Conservation (phyloP, 2,113 vertebrate genomes). For the Pipa parva region DNA sequence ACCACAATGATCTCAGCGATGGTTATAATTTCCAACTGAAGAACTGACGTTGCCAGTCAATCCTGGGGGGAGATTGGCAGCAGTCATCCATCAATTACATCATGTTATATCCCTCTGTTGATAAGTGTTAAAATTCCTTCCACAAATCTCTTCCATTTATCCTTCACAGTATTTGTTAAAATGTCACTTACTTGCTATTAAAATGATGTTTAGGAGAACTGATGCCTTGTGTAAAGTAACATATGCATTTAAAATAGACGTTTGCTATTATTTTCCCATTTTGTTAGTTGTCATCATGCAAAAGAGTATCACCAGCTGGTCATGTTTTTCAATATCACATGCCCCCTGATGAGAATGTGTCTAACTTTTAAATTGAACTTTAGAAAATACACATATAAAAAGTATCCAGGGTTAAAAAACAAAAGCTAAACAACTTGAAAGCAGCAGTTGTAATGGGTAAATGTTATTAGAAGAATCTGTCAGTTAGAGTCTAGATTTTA, state of each 20-base stretch:
- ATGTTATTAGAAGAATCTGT: slow-evolving; percentile 32
- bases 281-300: slow-evolving; percentile 19
- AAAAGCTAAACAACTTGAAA: slow-evolving; percentile 34
- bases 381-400: slow-evolving; percentile 17
- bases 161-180: no score
- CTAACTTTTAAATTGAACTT: slow-evolving; percentile 22
- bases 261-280: slow-evolving; percentile 11
- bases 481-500: slow-evolving; percentile 32
- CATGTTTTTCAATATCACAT: slow-evolving; percentile 28
- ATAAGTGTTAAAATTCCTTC: no score
- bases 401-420: slow-evolving; percentile 27
- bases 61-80: no score
- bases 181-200: neutral
- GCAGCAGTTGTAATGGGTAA: slow-evolving; percentile 25
- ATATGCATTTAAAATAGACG: slow-evolving; percentile 12
- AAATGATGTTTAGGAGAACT: slow-evolving; percentile 17
- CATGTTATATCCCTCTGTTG: no score
- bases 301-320: slow-evolving; percentile 36
- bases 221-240: neutral
- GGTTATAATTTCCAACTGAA: no score
- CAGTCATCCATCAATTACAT: no score
- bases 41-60: no score
- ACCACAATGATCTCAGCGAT: no score
- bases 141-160: no score
- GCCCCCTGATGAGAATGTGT: slow-evolving; percentile 25